These are phyloP conservation scores for Pogonus chalceus DNA, from an alignment of 1,140 invertebrate genomes.

Conservation along the genomic window DNA sequence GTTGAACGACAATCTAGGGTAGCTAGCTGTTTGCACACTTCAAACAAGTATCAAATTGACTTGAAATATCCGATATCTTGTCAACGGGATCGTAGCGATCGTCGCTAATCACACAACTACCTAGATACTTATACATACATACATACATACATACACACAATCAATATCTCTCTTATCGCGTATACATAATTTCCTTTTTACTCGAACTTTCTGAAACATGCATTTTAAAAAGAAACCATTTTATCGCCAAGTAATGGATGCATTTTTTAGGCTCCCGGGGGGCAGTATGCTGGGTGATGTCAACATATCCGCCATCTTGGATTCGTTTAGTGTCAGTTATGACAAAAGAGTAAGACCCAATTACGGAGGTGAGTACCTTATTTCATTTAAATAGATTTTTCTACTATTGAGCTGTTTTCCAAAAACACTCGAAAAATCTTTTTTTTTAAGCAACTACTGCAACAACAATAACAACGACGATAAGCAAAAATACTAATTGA, in stretches of 20 bases:
- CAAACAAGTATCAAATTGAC: neutral
- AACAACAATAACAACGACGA: no score
- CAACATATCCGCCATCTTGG: constrained; percentile 86
- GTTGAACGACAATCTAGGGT: constrained; percentile 1
- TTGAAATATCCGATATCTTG: constrained; percentile 1
- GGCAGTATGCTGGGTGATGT: constrained; percentile 76
- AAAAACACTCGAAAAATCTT: no score
- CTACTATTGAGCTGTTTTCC: no score
- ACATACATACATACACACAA: no score
- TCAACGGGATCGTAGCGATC: neutral
- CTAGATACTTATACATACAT: no score
- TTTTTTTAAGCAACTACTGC: no score
- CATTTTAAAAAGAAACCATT: neutral
- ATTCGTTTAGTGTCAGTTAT: constrained; percentile 88
- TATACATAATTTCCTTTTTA: neutral
- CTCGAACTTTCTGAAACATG: no score
- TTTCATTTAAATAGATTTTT: no score
- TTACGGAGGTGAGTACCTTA: constrained; percentile 85
- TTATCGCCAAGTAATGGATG: constrained; percentile 6
- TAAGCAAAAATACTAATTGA: no score
- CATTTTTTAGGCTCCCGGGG: constrained; percentile 24
- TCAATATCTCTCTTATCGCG: neutral
- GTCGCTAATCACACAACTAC: constrained; percentile 4
- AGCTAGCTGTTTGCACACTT: neutral
- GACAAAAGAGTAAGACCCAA: constrained; percentile 97